These are phyloP conservation scores for Nephrotoma flavescens DNA, from an alignment of 2,888 invertebrate species.

Conservation along the genomic window DNA sequence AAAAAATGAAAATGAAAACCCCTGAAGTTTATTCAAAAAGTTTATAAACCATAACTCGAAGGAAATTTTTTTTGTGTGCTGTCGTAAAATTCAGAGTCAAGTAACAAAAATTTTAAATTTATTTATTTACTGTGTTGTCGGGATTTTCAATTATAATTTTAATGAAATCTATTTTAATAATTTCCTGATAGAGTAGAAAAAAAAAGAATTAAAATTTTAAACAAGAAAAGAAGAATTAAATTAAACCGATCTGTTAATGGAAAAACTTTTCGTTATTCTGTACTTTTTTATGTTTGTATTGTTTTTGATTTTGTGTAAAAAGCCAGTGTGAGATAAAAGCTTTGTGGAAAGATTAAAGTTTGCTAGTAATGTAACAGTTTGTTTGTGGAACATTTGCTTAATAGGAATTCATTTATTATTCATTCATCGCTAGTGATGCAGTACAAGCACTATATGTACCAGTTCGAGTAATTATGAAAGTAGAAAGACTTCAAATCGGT, in stretches of 20 bases:
- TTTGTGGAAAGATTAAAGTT: not conserved
- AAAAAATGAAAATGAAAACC: not conserved
- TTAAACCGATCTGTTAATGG: not conserved
- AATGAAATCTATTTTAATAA: not conserved
- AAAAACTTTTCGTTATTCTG: not conserved
- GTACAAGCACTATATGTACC: no score
- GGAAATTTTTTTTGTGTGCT: not conserved
- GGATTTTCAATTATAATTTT: not conserved
- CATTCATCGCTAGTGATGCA: no score
- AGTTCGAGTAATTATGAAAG: no score
- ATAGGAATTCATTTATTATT: no score
- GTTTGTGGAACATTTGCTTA: no score
- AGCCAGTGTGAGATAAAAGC: not conserved
- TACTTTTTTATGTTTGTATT: not conserved
- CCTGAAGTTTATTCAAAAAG: not conserved
- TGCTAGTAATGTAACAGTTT: no score
- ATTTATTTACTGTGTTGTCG: not conserved
- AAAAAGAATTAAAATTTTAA: not conserved
- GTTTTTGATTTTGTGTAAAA: not conserved
- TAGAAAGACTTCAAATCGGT: no score
- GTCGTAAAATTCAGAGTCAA: not conserved
- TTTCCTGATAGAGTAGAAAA: not conserved
- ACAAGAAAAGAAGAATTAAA: not conserved
- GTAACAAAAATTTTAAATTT: not conserved
- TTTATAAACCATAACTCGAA: not conserved